Conservation (phyloP, 2,113 vertebrate genomes). For the Sakesphorus luctuosus region DNA sequence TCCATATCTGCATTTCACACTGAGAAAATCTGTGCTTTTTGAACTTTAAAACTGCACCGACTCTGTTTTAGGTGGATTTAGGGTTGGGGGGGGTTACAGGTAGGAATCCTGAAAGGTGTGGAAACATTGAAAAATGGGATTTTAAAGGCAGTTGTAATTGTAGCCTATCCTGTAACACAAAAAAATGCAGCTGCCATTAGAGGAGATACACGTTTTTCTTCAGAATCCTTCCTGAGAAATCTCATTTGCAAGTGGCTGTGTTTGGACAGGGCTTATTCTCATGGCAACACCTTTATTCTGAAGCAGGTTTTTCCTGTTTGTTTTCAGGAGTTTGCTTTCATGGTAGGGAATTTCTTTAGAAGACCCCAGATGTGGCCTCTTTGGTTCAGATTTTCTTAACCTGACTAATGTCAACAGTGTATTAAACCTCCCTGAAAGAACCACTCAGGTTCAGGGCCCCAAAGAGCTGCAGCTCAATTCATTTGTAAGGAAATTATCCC, state of each 20-base stretch:
- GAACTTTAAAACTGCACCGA: not conserved
- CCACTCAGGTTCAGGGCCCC: not conserved
- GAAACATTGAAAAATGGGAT: not conserved
- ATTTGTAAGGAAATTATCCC: not conserved
- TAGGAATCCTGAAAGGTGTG: not conserved
- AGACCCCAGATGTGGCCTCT: not conserved
- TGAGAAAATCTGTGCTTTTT: not conserved
- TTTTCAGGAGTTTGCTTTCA: not conserved
- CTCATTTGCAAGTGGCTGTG: slow-evolving; percentile 19
- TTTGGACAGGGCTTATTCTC: slow-evolving; percentile 48
- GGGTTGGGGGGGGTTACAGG: not conserved
- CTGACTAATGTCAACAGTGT: not conserved
- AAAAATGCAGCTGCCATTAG: not conserved
- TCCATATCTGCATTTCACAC: not conserved
- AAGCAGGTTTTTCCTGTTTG: slow-evolving; percentile 69
- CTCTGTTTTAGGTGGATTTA: not conserved
- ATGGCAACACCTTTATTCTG: slow-evolving; percentile 34
- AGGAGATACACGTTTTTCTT: not conserved
- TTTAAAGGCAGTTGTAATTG: not conserved
- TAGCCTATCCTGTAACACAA: not conserved
- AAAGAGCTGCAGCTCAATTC: not conserved
- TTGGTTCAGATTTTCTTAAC: not conserved
- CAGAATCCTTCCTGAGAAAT: not conserved
- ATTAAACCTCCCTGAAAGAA: not conserved
- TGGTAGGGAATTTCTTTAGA: not conserved